A percentile compares a stretch with the other conserved stretches of the same genome.
Evolutionary conservation across 2,113 vertebrate genomes (phyloP).

Genomic region (Melanerpes aurifrons): DNA sequence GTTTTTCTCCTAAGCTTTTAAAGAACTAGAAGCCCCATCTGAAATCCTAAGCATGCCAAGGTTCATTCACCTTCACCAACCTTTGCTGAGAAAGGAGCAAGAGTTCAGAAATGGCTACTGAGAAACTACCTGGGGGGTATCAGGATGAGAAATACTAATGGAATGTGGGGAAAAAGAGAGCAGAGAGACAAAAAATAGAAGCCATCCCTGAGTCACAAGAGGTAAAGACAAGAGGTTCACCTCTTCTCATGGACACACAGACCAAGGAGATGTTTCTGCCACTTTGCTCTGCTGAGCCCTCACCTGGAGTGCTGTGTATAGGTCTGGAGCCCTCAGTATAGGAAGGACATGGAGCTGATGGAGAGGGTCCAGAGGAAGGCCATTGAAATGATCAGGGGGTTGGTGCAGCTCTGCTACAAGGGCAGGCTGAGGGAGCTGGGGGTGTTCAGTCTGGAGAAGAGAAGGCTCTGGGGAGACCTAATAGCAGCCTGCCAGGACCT

Average conservation of each 20-base stretch:
- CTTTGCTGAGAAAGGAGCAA: neutral
- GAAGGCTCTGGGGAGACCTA: too few relatives aligned
- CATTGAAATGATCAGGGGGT: too few relatives aligned
- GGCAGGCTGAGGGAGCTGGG: too few relatives aligned
- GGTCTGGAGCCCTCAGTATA: too few relatives aligned
- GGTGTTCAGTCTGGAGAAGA: too few relatives aligned
- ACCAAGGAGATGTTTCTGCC: neutral
- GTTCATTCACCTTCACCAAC: neutral
- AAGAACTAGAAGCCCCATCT: neutral
- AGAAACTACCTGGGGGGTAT: neutral
- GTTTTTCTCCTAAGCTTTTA: neutral
- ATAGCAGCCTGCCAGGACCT: too few relatives aligned
- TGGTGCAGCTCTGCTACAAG: too few relatives aligned
- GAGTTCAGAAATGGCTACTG: neutral
- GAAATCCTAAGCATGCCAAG: neutral
- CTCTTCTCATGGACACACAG: neutral
- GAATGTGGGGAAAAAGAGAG: neutral
- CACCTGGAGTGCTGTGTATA: too few relatives aligned
- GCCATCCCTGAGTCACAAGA: neutral
- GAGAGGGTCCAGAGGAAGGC: too few relatives aligned
- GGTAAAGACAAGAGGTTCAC: neutral
- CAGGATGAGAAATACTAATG: neutral
- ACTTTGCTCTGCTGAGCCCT: too few relatives aligned
- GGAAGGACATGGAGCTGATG: too few relatives aligned
- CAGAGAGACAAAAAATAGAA: neutral